Percentiles rank a stretch among this genome's conserved stretches.
Evolutionary conservation across 2,113 vertebrate species (phyloP).

Genomic region (Dryoscopus gambensis): DNA sequence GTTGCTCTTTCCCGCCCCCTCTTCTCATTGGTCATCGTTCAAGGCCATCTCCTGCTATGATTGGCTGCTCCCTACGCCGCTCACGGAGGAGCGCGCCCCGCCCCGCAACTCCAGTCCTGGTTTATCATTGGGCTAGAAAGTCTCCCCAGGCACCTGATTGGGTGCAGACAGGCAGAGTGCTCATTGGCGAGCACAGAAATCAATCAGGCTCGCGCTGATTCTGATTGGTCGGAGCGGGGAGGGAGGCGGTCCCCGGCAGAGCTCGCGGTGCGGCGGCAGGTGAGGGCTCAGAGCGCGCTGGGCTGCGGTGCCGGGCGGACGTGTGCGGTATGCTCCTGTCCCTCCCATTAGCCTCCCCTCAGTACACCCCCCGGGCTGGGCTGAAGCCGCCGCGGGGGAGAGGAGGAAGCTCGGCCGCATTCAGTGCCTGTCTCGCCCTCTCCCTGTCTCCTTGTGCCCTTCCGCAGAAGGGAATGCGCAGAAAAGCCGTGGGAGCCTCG

Average conservation of each 20-base stretch:
- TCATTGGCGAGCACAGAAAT: accelerated
- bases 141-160: not conserved
- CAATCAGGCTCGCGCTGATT: accelerated
- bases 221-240: accelerated
- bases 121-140: constrained; percentile 34
- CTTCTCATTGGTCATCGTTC: not conserved
- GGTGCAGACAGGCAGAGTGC: accelerated
- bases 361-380: accelerated
- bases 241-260: accelerated
- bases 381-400: not conserved
- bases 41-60: accelerated
- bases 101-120: not conserved
- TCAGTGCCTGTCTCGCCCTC: not conserved
- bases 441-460: accelerated
- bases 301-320: accelerated
- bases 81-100: not conserved
- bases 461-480: accelerated
- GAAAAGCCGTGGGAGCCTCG: not conserved
- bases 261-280: accelerated
- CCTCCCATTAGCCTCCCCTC: accelerated
- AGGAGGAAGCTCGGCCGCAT: no score
- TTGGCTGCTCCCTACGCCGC: not conserved
- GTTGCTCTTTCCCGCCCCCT: not conserved
- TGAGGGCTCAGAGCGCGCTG: not conserved
- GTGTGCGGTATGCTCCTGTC: accelerated